Percentiles rank a stretch among this genome's conserved stretches.
These are phyloP conservation scores for Lepidocolaptes lacrymiger DNA, from an alignment of 2,797 vertebrate species.

Conservation along the genomic window DNA sequence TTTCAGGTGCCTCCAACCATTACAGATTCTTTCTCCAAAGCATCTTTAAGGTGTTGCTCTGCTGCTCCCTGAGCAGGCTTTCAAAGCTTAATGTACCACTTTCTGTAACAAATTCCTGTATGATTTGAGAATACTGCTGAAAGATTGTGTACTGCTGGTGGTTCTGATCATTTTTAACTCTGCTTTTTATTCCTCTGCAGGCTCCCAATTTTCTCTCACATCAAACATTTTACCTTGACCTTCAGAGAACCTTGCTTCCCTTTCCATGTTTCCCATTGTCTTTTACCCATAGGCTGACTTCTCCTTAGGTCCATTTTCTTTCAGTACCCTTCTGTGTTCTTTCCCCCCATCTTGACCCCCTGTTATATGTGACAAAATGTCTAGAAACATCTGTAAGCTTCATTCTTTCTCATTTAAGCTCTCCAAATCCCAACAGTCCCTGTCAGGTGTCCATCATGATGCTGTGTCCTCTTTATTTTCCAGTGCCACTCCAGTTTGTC, in stretches of 20 bases:
- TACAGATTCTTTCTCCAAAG: background rate
- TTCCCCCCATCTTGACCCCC: background rate
- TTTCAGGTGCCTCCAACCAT: background rate
- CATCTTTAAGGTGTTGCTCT: background rate
- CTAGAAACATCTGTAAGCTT: background rate
- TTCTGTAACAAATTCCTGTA: background rate
- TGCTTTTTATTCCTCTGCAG: background rate
- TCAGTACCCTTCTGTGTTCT: background rate
- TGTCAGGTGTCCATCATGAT: background rate
- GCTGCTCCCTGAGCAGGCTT: slow-evolving; percentile 7
- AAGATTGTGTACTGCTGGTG: background rate
- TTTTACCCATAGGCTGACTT: background rate
- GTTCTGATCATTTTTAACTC: background rate
- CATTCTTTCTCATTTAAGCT: background rate
- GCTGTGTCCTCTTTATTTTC: background rate
- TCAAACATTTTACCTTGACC: background rate
- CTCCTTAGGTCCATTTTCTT: background rate
- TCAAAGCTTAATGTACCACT: background rate
- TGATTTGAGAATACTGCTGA: background rate
- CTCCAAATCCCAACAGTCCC: background rate
- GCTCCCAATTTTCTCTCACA: background rate
- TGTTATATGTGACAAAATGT: background rate
- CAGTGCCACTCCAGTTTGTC: background rate
- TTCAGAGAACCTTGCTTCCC: background rate
- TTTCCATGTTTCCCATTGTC: background rate